Percentiles rank a stretch among this genome's conserved stretches.
These are phyloP conservation scores for Blastobasis lacticolella DNA, from an alignment of 2,888 invertebrate species.

Conservation along the genomic window DNA sequence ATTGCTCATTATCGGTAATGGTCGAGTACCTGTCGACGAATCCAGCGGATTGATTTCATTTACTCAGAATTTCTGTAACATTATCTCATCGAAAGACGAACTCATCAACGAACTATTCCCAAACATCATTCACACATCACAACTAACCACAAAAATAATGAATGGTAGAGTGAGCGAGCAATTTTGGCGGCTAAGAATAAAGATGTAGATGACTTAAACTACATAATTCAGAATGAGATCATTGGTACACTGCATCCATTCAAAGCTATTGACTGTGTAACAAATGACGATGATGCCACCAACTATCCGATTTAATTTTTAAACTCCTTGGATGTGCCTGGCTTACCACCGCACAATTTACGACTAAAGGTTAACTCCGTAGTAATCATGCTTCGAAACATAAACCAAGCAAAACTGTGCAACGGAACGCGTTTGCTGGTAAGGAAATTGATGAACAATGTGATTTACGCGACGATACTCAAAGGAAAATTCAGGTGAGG, in stretches of 20 bases:
- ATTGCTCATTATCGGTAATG: no score
- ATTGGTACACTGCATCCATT: constrained; percentile 18
- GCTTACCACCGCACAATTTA: constrained; percentile 24
- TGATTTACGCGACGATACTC: constrained; percentile 15
- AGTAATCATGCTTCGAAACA: constrained; percentile 26
- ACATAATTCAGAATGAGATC: constrained; percentile 25
- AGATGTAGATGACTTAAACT: constrained; percentile 31
- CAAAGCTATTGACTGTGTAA: constrained; percentile 11
- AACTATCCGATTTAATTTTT: no score
- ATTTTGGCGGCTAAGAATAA: constrained; percentile 34
- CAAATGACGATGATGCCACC: no score
- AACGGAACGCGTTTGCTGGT: constrained; percentile 17
- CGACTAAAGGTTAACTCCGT: constrained; percentile 23
- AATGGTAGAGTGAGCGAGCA: constrained; percentile 24
- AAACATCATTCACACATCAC: no score
- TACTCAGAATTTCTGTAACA: constrained; percentile 30
- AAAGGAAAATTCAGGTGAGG: constrained; percentile 14
- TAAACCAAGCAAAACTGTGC: constrained; percentile 20
- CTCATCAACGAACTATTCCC: constrained; percentile 18
- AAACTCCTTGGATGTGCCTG: constrained; percentile 26
- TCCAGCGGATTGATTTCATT: constrained; percentile 28
- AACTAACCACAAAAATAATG: constrained; percentile 19
- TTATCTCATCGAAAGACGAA: constrained; percentile 16
- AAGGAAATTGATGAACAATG: constrained; percentile 17
- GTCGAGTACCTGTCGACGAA: no score